phyloP scores from a whole-genome alignment of 2,888 invertebrate genomes.

The Brachyptera putata region DNA sequence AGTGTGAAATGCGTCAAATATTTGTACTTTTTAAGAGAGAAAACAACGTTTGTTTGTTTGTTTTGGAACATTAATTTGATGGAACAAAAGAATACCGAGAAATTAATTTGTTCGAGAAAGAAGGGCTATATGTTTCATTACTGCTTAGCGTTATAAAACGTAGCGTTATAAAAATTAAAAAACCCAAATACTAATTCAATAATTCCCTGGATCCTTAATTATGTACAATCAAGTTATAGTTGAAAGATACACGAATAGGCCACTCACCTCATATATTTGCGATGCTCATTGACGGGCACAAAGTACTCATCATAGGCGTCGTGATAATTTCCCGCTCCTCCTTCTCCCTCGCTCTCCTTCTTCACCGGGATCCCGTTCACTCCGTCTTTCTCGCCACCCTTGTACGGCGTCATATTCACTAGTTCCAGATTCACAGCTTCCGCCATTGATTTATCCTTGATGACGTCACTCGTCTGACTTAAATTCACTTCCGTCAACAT shows the following conservation, averaged over 20 bases:
- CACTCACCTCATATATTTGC: slow-evolving; percentile 78
- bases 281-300: slow-evolving; percentile 79
- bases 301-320: slow-evolving; percentile 81
- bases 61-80: too few species aligned
- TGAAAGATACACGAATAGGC: too few species aligned
- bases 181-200: too few species aligned
- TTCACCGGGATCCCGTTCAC: slow-evolving; percentile 50
- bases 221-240: too few species aligned
- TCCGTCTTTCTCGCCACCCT: slow-evolving; percentile 49
- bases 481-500: slow-evolving; percentile 18
- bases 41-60: background rate
- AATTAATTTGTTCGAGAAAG: too few species aligned
- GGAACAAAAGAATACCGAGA: too few species aligned
- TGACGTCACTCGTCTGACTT: background rate
- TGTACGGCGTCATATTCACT: slow-evolving; percentile 63
- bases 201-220: too few species aligned
- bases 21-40: slow-evolving; percentile 1
- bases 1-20: too few species aligned
- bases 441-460: slow-evolving; percentile 36
- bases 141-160: too few species aligned
- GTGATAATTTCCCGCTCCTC: slow-evolving; percentile 32
- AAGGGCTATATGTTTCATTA: too few species aligned
- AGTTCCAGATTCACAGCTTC: slow-evolving; percentile 79
- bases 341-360: slow-evolving; percentile 51
- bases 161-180: too few species aligned